Conservation (phyloP, 2,888 invertebrate species). For the Brachyptera putata region DNA sequence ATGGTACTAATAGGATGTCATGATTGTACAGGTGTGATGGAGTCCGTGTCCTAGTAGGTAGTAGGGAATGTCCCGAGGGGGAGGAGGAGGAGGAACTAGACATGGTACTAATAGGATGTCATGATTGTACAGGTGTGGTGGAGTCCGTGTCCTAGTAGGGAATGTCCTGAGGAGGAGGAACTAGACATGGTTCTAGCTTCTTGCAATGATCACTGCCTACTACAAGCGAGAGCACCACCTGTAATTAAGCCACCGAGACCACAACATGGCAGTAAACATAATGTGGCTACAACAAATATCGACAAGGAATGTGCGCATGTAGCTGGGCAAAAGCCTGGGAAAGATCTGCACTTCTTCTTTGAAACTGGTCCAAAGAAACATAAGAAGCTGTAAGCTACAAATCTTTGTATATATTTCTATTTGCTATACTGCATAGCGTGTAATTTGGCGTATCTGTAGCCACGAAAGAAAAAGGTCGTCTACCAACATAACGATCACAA, state of each 20-base stretch:
- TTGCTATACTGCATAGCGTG: too few relatives aligned
- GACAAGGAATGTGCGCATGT: not conserved
- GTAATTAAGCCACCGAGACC: not conserved
- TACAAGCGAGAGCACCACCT: slow-evolving; percentile 37
- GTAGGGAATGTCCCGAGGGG: too few relatives aligned
- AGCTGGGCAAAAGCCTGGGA: not conserved
- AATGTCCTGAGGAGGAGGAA: slow-evolving; percentile 71
- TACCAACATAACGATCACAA: too few relatives aligned
- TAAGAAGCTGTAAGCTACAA: not conserved
- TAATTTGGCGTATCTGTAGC: too few relatives aligned
- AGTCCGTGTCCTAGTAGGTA: too few relatives aligned
- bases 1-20: too few relatives aligned
- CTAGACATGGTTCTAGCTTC: slow-evolving; percentile 67
- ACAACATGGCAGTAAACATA: not conserved
- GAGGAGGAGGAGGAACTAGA: too few relatives aligned
- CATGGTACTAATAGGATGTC: too few relatives aligned
- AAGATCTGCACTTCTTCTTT: slow-evolving; percentile 15
- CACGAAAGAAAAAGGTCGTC: too few relatives aligned
- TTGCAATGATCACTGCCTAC: slow-evolving; percentile 67
- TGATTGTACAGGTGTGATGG: too few relatives aligned
- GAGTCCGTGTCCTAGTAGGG: slow-evolving; percentile 75
- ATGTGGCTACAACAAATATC: not conserved
- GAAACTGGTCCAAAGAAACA: slow-evolving; percentile 13
- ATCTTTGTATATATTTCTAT: too few relatives aligned
- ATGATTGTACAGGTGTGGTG: slow-evolving; percentile 86